Conservation (phyloP, 2,797 vertebrate genomes). For the Esox masquinongy region DNA sequence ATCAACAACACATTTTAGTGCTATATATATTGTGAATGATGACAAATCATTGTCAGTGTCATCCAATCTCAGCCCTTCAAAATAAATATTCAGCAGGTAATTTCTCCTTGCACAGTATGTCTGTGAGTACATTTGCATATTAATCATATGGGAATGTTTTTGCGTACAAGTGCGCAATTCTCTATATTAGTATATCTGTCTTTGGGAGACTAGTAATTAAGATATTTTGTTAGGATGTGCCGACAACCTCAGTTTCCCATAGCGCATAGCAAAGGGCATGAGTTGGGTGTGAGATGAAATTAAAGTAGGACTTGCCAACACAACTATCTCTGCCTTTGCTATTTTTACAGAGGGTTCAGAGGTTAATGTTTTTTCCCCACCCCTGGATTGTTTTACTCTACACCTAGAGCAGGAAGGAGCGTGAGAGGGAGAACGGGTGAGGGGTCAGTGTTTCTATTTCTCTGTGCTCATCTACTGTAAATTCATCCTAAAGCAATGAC, state of each 20-base stretch:
- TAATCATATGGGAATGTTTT: conserved; percentile 32
- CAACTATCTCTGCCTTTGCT: conserved; percentile 42
- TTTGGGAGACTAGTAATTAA: conserved; percentile 30
- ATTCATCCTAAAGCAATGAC: neutral
- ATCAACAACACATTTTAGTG: no score
- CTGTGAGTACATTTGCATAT: conserved; percentile 38
- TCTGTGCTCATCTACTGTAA: neutral
- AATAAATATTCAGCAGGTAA: neutral
- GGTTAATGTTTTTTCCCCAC: conserved; percentile 54
- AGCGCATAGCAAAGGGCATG: conserved; percentile 9
- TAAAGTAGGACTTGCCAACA: conserved; percentile 20
- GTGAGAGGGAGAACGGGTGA: neutral
- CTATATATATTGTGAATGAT: neutral
- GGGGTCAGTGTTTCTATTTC: neutral
- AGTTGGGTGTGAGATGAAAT: neutral
- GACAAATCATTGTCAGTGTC: conserved; percentile 3
- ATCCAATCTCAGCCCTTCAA: conserved; percentile 1
- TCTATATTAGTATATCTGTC: neutral
- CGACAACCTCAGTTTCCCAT: neutral
- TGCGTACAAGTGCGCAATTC: neutral
- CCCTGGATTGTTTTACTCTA: conserved; percentile 48
- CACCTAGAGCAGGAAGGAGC: conserved; percentile 7
- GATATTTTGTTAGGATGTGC: conserved; percentile 21
- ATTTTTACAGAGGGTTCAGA: conserved; percentile 55
- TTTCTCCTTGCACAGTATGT: neutral